Percentiles rank a stretch among this genome's conserved stretches.
Evolutionary conservation across 2,797 vertebrate genomes (phyloP).

Genomic region (Morus bassanus): DNA sequence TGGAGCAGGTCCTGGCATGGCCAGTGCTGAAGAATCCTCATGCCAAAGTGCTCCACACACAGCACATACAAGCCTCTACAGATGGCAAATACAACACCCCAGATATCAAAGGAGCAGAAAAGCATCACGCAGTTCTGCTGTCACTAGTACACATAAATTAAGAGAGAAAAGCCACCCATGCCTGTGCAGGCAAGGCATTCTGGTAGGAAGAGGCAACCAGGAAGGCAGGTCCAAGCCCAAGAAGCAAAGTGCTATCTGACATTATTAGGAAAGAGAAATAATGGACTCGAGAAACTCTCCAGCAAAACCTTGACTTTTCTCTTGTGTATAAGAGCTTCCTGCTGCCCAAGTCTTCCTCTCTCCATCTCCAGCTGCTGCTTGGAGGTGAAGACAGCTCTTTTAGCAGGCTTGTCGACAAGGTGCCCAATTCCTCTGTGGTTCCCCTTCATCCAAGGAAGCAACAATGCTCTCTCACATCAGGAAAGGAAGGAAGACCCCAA

Average conservation of each 20-base stretch:
- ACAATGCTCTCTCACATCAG: neutral
- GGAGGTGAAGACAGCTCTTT: neutral
- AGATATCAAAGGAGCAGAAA: neutral
- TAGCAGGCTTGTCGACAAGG: neutral
- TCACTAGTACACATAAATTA: neutral
- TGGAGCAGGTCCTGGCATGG: neutral
- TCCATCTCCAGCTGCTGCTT: neutral
- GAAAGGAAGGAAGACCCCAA: neutral
- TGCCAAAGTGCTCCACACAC: neutral
- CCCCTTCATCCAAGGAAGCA: neutral
- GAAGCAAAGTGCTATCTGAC: neutral
- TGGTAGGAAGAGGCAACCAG: neutral
- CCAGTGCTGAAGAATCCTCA: neutral
- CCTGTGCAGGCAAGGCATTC: neutral
- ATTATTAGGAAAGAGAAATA: neutral
- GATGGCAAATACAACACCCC: neutral
- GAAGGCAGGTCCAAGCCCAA: neutral
- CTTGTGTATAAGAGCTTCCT: neutral
- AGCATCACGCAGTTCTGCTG: neutral
- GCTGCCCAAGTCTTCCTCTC: neutral
- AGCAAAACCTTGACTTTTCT: neutral
- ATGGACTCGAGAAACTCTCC: fast-evolving
- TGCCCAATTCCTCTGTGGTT: fast-evolving
- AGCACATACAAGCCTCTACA: neutral
- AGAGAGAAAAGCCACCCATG: neutral